Evolutionary conservation across 2,797 vertebrate genomes (phyloP), one percentile per base, ranked within the genome.

Genomic region (Diglossa cyanea): DNA sequence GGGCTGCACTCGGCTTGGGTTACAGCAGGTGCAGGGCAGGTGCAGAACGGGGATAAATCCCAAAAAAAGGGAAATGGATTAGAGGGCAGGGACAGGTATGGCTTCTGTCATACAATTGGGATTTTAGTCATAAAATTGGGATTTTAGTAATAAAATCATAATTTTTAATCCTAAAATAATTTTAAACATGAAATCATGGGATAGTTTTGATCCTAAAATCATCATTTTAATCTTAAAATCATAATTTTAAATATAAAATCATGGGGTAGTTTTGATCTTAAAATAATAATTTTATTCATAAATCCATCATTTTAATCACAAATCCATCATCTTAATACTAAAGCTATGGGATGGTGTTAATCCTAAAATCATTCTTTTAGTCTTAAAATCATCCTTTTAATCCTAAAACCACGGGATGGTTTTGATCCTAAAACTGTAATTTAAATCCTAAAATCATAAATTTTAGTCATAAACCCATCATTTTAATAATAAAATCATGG

Each of bases 161-260:
- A 19, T 6, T 18, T 40, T 44, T 63, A 10, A 19, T 23, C 13
- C 3, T 17, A 23, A 67, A 48, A 11, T 14, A 6, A 19, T 54
- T 71, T 54, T 6, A 16, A 15, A 20, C 10, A 3, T 7, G 7
- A 44, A 33, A 20, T 53, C 30, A 18, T 28, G 17, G 17, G 17
- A 28, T 30, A 12, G 17, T 20, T 71, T 42, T 5, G 7, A 16
- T n/a, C 9, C 4, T 24, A 17, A 70, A 40, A 23, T 31, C 20
- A 17, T 28, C 10, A 6, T 28, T 57, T 44, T 5, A 2, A 13
- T 12, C 3, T 1, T 7, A 17, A 70, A n/a, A 7, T 18, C 6
- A 17, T 23, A 1, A 7, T 24, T 68, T 50, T 21, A 4, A 48
- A 42, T 18, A 42, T 42, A 42, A 42, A 42, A 42, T 18, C 40